Evolutionary conservation across 1,140 invertebrate species (phyloP), one percentile per base, ranked within the genome.

Genomic region (Aradophagus sp.): DNA sequence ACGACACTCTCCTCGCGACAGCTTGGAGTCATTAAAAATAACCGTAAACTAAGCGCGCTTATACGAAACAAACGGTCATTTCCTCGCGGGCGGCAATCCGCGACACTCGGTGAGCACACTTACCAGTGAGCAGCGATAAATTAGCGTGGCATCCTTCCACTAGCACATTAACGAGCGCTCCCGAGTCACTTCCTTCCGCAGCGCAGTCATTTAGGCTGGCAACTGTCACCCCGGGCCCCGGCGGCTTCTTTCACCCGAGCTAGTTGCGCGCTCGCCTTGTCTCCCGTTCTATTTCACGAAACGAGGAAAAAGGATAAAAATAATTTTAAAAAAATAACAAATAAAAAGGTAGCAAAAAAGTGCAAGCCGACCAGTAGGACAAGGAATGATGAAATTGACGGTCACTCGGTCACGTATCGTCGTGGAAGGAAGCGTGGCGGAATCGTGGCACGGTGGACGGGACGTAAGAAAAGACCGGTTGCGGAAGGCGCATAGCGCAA

Each of bases 381-480:
- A n/a, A n/a, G n/a, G n/a, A n/a, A n/a, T n/a, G n/a, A n/a, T n/a
- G n/a, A n/a, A n/a, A n/a, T n/a, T n/a, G n/a, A n/a, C n/a, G n/a
- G n/a, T n/a, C n/a, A n/a, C n/a, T n/a, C n/a, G n/a, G 20, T 56
- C 11, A 32, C 38, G 5, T 26, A 56, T 17, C 39, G 55, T 47
- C 50, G 50, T 56, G 38, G 23, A 48, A 32, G n/a, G 17, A 26
- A 35, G 10, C 20, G 16, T 20, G 19, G 23, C 38, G 15, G 52
- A 45, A 5, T 31, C 38, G 23, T 17, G 15, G n/a, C 14, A 32
- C 34, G 2, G 19, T 7, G 26, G 12, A 1, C 14, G 13, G 41
- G 39, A 27, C 17, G 41, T 36, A 52, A 34, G 55, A 66, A 77
- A 76, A 80, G 66, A 77, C 76, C 73, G 79, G 73, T 65, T 53